Evolutionary conservation across 37 sponge, comb jelly and placozoan species (phyloP).

Genomic region (Aphrocallistes beatrix): DNA sequence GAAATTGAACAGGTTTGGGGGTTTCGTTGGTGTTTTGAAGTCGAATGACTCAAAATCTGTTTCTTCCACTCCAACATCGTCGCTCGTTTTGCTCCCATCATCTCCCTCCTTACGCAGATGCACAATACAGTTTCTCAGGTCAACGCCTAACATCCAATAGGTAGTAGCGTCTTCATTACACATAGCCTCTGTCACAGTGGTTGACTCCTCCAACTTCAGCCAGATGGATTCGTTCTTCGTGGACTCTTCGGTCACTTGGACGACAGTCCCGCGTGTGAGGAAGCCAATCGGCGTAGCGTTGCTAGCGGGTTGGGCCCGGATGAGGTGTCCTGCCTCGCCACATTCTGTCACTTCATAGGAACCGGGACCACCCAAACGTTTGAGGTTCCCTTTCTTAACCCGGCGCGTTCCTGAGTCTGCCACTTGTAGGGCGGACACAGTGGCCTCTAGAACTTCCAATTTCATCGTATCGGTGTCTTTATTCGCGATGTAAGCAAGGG

Average conservation of each 20-base stretch:
- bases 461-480: not conserved
- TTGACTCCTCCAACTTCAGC: constrained; percentile 57
- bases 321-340: constrained; percentile 84
- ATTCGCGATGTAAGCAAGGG: not conserved
- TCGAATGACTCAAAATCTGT: not conserved
- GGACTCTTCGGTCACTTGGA: constrained; percentile 59
- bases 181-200: constrained; percentile 32
- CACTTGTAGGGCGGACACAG: constrained; percentile 7
- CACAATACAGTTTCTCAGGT: not conserved
- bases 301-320: constrained; percentile 56
- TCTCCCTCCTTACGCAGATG: not conserved
- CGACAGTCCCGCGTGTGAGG: constrained; percentile 40
- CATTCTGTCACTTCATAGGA: constrained; percentile 79
- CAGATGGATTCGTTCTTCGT: constrained; percentile 69
- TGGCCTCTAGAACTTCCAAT: not conserved
- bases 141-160: constrained; percentile 1
- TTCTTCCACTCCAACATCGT: constrained; percentile 22
- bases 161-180: constrained; percentile 16
- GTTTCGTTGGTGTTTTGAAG: constrained; percentile 7
- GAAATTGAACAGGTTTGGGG: not conserved
- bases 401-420: not conserved
- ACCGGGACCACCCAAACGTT: constrained; percentile 54
- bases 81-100: constrained; percentile 11
- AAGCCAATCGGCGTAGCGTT: constrained; percentile 64
- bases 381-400: not conserved